Conservation (phyloP, 2,888 invertebrate genomes). For the Geophilus truncorum region DNA sequence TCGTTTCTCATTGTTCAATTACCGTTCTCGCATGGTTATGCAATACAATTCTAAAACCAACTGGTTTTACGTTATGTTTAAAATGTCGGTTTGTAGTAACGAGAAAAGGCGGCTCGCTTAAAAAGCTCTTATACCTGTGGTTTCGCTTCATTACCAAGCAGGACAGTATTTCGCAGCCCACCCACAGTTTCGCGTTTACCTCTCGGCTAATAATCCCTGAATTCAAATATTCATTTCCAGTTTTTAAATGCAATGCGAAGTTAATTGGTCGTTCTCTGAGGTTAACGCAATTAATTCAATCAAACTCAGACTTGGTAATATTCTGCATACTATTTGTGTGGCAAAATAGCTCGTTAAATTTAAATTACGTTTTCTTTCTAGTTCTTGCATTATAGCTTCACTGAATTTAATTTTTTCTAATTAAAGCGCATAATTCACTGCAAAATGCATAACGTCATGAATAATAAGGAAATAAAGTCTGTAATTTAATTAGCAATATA, state of each 20-base stretch:
- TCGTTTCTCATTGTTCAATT: neutral
- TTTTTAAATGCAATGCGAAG: neutral
- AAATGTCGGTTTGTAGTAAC: neutral
- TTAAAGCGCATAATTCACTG: neutral
- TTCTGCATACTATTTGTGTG: neutral
- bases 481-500: no score
- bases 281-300: neutral
- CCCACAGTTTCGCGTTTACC: neutral
- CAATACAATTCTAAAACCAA: no score
- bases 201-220: conserved; percentile 5
- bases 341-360: neutral
- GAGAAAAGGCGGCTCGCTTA: neutral
- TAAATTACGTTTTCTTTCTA: neutral
- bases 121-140: conserved; percentile 16
- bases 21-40: no score
- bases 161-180: conserved; percentile 5
- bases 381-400: no score
- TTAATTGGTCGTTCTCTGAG: neutral
- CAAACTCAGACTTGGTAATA: neutral
- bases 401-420: neutral
- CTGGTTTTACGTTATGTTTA: neutral
- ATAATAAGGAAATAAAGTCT: no score
- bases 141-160: conserved; percentile 1
- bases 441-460: no score
- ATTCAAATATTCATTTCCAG: conserved; percentile 13